Percentiles rank a stretch among this genome's conserved stretches.
phyloP scores from a whole-genome alignment of 2,888 invertebrate species.

The Drosophila limbata region DNA sequence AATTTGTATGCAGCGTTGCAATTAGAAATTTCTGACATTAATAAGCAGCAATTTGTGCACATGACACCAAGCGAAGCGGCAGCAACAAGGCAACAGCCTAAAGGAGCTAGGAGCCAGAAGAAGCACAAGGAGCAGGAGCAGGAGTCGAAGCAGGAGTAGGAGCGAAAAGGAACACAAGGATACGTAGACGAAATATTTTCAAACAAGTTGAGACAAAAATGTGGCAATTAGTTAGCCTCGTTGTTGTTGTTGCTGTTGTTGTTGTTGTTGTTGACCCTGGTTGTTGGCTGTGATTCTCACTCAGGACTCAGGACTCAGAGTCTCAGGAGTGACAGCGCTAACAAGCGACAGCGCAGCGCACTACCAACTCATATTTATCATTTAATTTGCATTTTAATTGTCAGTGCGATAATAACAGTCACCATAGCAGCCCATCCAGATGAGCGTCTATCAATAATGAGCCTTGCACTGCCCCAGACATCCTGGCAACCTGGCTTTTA shows the following conservation, averaged over 20 bases:
- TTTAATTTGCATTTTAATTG: constrained; percentile 36
- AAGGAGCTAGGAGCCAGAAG: not conserved
- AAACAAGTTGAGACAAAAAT: constrained; percentile 48
- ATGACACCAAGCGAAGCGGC: constrained; percentile 56
- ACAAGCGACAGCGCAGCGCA: not conserved
- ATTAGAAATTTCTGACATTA: constrained; percentile 78
- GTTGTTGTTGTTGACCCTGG: constrained; percentile 3
- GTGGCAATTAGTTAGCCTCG: constrained; percentile 52
- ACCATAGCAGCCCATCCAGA: constrained; percentile 28
- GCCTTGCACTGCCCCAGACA: constrained; percentile 8
- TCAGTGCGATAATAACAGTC: constrained; percentile 29
- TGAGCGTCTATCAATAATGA: constrained; percentile 56
- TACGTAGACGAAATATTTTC: constrained; percentile 26
- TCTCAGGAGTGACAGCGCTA: not conserved
- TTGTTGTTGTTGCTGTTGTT: constrained; percentile 9
- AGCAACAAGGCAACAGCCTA: constrained; percentile 11
- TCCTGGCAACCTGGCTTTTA: not conserved
- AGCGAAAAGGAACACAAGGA: too few species aligned
- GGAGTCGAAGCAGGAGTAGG: not conserved
- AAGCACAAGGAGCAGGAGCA: not conserved
- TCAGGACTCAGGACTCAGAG: not conserved
- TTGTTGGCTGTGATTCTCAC: not conserved
- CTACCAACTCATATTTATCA: constrained; percentile 18
- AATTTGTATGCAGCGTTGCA: constrained; percentile 74
- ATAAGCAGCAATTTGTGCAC: constrained; percentile 77